These are phyloP conservation scores for Phylloscopus trochiloides DNA, from an alignment of 2,113 vertebrate genomes.

Conservation along the genomic window DNA sequence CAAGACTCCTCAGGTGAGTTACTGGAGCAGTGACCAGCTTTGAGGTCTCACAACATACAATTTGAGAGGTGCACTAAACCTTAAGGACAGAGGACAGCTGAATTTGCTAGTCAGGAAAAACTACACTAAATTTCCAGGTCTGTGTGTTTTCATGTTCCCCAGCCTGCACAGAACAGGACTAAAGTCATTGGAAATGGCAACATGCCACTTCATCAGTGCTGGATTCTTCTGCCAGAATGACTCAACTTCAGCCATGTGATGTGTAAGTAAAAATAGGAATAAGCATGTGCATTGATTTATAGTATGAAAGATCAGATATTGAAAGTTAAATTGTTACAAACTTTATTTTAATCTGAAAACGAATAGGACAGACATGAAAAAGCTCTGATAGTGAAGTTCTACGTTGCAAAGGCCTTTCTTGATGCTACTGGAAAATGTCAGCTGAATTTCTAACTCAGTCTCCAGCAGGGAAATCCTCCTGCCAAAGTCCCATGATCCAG, in stretches of 20 bases:
- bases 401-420: not conserved
- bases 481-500: not conserved
- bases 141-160: not conserved
- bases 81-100: not conserved
- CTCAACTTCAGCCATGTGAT: not conserved
- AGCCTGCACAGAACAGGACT: not conserved
- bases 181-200: not conserved
- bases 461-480: not conserved
- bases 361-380: not conserved
- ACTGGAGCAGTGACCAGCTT: not conserved
- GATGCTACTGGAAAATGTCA: not conserved
- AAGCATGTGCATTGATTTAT: not conserved
- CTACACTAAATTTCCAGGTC: not conserved
- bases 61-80: not conserved
- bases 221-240: not conserved
- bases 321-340: not conserved
- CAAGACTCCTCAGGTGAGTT: not conserved
- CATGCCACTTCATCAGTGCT: not conserved
- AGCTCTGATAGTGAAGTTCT: not conserved
- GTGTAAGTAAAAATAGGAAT: not conserved
- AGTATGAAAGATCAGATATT: not conserved
- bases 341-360: not conserved
- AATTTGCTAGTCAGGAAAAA: not conserved
- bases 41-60: not conserved
- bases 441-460: accelerated